Percentiles rank a stretch among this genome's conserved stretches.
Conservation (phyloP, 2,113 vertebrate genomes). For the Axis porcinus region DNA sequence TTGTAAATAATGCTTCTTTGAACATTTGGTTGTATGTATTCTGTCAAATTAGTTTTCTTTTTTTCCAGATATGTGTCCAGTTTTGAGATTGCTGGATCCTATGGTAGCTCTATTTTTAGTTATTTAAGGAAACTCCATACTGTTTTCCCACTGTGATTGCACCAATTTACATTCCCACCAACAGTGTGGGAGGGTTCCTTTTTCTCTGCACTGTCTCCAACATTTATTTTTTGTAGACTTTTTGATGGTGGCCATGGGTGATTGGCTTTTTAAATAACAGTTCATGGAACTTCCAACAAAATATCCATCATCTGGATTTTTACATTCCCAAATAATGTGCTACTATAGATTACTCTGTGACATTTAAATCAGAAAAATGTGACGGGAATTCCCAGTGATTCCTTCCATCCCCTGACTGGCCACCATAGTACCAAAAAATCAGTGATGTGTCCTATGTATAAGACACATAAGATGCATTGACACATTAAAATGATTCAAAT, state of each 20-base stretch:
- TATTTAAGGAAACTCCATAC: background rate
- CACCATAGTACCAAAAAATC: background rate
- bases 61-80: background rate
- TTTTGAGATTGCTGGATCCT: background rate
- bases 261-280: background rate
- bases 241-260: background rate
- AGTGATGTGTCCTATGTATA: background rate
- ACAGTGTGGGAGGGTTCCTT: background rate
- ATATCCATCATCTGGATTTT: background rate
- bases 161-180: background rate
- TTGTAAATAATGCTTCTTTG: background rate
- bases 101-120: background rate
- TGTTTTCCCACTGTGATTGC: background rate
- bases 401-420: background rate
- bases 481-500: background rate
- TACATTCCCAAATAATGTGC: background rate
- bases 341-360: background rate
- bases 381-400: background rate
- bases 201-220: background rate
- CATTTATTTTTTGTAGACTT: background rate
- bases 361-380: background rate
- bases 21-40: background rate
- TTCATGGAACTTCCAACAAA: background rate
- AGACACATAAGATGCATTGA: background rate
- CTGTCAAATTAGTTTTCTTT: background rate